These are phyloP conservation scores for Smittia sp. DNA, from an alignment of 2,888 invertebrate genomes.

Conservation along the genomic window DNA sequence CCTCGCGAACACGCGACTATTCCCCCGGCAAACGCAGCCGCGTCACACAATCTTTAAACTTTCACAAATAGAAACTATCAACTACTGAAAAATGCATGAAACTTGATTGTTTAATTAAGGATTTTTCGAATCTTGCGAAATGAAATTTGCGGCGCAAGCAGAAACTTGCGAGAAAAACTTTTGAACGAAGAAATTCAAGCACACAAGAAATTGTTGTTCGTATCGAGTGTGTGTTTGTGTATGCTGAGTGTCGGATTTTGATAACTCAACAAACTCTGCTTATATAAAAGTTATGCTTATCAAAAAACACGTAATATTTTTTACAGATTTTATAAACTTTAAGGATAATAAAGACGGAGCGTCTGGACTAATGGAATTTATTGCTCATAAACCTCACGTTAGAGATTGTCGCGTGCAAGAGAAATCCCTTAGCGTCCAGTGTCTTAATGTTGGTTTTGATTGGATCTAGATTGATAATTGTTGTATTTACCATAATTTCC, in stretches of 20 bases:
- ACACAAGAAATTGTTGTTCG: not conserved
- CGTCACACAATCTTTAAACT: not conserved
- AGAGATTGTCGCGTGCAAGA: not conserved
- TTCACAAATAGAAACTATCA: not conserved
- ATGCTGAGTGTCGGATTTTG: conserved; percentile 1
- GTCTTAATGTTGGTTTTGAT: conserved; percentile 48
- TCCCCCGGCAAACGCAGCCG: not conserved
- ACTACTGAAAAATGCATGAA: conserved; percentile 11
- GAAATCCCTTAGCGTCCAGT: not conserved
- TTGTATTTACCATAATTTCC: conserved; percentile 74
- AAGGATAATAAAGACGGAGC: not conserved
- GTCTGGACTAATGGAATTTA: not conserved
- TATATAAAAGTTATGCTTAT: not conserved
- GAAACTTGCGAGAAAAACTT: not conserved
- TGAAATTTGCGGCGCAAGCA: not conserved
- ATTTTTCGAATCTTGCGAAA: not conserved
- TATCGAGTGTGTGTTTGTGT: not conserved
- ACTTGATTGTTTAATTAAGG: conserved; percentile 1
- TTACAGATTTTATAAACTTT: conserved; percentile 12
- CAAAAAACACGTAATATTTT: conserved; percentile 7
- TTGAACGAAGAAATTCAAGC: conserved; percentile 12
- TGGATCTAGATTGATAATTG: conserved; percentile 51
- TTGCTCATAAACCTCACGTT: not conserved
- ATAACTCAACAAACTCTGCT: not conserved
- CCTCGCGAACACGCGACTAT: not conserved